phyloP scores from a whole-genome alignment of 2,888 invertebrate genomes.

The Homarus gammarus region DNA sequence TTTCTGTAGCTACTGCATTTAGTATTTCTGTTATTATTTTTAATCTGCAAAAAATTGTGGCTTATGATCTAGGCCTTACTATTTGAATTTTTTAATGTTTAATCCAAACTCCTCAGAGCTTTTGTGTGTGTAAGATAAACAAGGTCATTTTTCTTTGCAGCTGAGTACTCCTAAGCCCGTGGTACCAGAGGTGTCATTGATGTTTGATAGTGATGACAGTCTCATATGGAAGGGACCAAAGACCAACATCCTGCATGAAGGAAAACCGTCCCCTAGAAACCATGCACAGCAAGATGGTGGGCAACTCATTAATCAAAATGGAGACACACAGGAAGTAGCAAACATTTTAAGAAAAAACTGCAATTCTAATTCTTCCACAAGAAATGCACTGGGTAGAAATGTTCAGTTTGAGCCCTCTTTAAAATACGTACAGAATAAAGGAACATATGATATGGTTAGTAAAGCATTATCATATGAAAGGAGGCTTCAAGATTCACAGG shows the following conservation, averaged over 20 bases:
- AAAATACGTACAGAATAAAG: not conserved
- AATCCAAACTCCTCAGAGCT: too few relatives aligned
- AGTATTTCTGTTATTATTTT: too few relatives aligned
- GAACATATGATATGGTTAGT: not conserved
- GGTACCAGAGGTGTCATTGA: slow-evolving; percentile 59
- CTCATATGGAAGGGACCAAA: slow-evolving; percentile 36
- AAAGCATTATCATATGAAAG: not conserved
- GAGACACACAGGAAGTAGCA: not conserved
- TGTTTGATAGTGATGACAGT: slow-evolving; percentile 53
- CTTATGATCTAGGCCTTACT: too few relatives aligned
- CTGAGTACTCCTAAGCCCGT: slow-evolving; percentile 34
- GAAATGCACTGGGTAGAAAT: not conserved
- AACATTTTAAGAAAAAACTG: not conserved
- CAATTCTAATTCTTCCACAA: not conserved
- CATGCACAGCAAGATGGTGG: not conserved
- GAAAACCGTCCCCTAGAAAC: not conserved
- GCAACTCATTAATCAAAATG: not conserved
- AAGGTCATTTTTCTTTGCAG: too few relatives aligned
- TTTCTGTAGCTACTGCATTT: too few relatives aligned
- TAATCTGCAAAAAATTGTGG: too few relatives aligned
- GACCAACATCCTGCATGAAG: not conserved
- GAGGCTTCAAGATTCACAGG: not conserved
- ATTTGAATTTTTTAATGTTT: too few relatives aligned
- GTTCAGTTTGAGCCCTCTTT: not conserved
- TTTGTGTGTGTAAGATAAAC: too few relatives aligned